Evolutionary conservation across 2,888 invertebrate species (phyloP).

Genomic region (Nymphalis c-album): DNA sequence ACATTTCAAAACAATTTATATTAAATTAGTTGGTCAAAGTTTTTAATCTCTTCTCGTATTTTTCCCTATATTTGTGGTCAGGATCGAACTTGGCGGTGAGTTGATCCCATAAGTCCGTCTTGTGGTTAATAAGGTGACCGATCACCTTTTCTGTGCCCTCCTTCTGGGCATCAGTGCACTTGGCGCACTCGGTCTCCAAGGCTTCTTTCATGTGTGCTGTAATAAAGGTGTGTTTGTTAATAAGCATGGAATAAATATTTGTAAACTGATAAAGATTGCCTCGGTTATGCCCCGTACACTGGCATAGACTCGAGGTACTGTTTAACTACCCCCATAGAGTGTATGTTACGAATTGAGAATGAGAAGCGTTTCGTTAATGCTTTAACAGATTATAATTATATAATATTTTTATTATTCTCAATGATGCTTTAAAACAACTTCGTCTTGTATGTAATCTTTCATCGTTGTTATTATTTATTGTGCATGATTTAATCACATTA

Average conservation of each 20-base stretch:
- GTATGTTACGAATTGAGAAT: too few species aligned
- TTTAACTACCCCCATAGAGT: too few species aligned
- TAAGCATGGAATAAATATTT: too few species aligned
- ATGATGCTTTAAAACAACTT: background rate
- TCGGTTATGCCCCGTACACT: too few species aligned
- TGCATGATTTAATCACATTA: background rate
- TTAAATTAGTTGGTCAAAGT: conserved; percentile 7
- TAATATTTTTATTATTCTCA: too few species aligned
- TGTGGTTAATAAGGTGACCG: conserved; percentile 51
- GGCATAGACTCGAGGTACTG: too few species aligned
- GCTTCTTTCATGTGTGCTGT: conserved; percentile 60
- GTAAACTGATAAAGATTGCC: too few species aligned
- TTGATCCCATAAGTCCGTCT: conserved; percentile 57
- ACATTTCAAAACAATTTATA: background rate
- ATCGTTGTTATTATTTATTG: background rate
- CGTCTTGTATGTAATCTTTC: background rate
- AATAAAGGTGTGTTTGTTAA: conserved; percentile 8
- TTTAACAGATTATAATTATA: background rate
- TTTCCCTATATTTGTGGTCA: conserved; percentile 50
- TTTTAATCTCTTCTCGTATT: conserved; percentile 56
- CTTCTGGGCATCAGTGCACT: conserved; percentile 52
- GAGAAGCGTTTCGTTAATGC: too few species aligned
- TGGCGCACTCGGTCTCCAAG: conserved; percentile 52
- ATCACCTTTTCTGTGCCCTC: conserved; percentile 48
- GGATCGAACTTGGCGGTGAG: conserved; percentile 66